Percentiles rank a stretch among this genome's conserved stretches.
Evolutionary conservation across 2,113 vertebrate species (phyloP).

Genomic region (Nibea albiflora): DNA sequence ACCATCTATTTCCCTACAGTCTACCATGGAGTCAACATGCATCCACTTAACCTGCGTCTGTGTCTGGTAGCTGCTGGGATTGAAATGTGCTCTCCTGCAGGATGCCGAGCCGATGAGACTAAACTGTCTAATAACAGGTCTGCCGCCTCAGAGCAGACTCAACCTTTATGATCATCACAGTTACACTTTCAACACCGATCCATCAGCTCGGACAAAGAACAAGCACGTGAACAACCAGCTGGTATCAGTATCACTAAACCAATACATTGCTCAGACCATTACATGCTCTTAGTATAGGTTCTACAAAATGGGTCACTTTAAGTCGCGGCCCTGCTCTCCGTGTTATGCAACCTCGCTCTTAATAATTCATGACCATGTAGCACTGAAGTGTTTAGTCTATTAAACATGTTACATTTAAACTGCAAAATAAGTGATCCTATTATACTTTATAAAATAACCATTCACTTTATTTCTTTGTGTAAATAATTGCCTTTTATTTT

Average conservation of each 20-base stretch:
- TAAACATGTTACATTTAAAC: slow-evolving; percentile 20
- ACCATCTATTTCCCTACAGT: slow-evolving; percentile 52
- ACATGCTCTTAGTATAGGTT: slow-evolving; percentile 6
- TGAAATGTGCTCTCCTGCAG: slow-evolving; percentile 44
- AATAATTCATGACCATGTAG: slow-evolving; percentile 41
- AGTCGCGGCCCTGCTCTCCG: background rate
- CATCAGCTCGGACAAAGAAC: background rate
- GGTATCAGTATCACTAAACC: background rate
- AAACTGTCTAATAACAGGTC: slow-evolving; percentile 32
- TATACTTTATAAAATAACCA: background rate
- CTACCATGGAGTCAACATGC: slow-evolving; percentile 56
- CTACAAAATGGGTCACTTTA: slow-evolving; percentile 22
- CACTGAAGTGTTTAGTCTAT: slow-evolving; percentile 16
- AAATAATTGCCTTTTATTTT: background rate
- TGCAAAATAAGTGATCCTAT: background rate
- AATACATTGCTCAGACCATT: background rate
- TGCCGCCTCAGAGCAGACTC: slow-evolving; percentile 35
- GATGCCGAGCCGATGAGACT: slow-evolving; percentile 47
- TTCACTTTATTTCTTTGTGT: background rate
- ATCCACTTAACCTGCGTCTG: slow-evolving; percentile 64
- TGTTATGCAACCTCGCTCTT: slow-evolving; percentile 8
- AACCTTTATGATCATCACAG: slow-evolving; percentile 36
- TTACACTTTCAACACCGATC: slow-evolving; percentile 14
- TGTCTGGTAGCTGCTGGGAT: slow-evolving; percentile 34
- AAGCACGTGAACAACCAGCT: slow-evolving; percentile 4